Percentiles rank a stretch among this genome's conserved stretches.
Conservation (phyloP, 2,113 vertebrate species). For the Cryptoleucopteryx plumbea region DNA sequence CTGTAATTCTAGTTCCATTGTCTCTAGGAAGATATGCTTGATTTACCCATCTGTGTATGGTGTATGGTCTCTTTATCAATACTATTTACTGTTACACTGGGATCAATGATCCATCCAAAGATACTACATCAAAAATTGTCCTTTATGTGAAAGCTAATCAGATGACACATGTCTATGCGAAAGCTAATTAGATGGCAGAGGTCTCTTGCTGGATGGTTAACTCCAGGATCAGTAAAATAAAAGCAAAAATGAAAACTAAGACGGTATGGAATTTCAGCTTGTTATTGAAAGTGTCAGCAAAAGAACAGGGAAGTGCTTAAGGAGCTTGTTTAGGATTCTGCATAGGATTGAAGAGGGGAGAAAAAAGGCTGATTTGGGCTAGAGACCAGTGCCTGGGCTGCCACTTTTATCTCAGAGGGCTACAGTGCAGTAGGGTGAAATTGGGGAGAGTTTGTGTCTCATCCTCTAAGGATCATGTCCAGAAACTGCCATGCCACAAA, state of each 20-base stretch:
- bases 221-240: neutral
- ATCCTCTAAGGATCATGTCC: fast-evolving
- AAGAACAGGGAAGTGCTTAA: neutral
- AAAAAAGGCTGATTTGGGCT: neutral
- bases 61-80: neutral
- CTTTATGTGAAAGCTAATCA: neutral
- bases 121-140: neutral
- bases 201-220: neutral
- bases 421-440: neutral
- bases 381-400: neutral
- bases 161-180: neutral
- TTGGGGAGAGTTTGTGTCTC: neutral
- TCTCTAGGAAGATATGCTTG: neutral
- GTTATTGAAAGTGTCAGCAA: neutral
- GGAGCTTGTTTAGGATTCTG: neutral
- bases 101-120: neutral
- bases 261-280: neutral
- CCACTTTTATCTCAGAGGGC: neutral
- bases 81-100: neutral
- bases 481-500: neutral
- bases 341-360: neutral
- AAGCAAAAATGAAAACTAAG: neutral
- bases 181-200: neutral
- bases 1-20: neutral
- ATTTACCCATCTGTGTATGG: neutral